These are phyloP conservation scores for Muricea muricata DNA, from an alignment of 92 coral and sea anemone genomes.

Conservation along the genomic window DNA sequence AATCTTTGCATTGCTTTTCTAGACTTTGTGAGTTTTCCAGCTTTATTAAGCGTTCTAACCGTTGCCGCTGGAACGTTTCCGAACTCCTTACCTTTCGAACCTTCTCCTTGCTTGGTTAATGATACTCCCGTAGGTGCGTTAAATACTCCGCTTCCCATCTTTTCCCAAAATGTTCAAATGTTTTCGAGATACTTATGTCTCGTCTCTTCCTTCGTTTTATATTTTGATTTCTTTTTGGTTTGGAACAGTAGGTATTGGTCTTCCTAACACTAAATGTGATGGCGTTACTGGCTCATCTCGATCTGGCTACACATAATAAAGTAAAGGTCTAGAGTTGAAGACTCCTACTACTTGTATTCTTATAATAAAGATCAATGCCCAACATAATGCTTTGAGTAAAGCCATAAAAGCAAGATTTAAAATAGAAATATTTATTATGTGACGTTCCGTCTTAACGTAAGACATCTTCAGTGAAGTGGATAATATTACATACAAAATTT, in stretches of 20 bases:
- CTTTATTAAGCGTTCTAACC: background rate
- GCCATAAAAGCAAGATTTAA: too few species aligned
- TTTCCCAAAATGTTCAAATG: background rate
- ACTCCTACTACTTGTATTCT: conserved; percentile 5
- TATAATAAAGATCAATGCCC: too few species aligned
- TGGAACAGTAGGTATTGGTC: background rate
- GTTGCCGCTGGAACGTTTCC: conserved; percentile 42
- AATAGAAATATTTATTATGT: too few species aligned
- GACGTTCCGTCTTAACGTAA: too few species aligned
- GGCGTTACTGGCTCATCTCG: conserved; percentile 14
- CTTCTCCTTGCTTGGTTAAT: conserved; percentile 14
- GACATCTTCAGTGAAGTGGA: too few species aligned
- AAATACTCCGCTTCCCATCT: conserved; percentile 23
- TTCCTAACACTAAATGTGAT: conserved; percentile 14
- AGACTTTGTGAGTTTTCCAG: too few species aligned
- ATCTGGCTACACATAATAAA: background rate
- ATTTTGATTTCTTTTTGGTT: background rate
- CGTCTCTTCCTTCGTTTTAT: background rate
- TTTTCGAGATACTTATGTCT: background rate
- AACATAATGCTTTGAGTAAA: too few species aligned
- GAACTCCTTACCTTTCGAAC: conserved; percentile 38
- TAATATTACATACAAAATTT: too few species aligned
- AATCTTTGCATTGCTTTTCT: too few species aligned
- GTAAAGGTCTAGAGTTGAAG: background rate
- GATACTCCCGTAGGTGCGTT: background rate